These are phyloP conservation scores for Atherix ibis DNA, from an alignment of 2,888 invertebrate species.

Conservation along the genomic window DNA sequence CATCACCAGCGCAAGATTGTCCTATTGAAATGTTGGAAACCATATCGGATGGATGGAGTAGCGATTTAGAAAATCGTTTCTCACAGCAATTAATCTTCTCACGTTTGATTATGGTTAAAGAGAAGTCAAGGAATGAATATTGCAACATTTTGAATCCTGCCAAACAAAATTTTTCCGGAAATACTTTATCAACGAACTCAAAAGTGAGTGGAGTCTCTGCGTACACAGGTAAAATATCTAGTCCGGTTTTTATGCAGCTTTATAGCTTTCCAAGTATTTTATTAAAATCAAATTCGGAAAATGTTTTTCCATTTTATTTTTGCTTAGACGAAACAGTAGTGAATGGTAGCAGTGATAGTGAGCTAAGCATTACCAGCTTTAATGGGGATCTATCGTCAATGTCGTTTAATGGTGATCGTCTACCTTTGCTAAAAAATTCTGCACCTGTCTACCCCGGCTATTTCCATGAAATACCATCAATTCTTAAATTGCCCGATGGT, in stretches of 20 bases:
- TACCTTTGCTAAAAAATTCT: slow-evolving; percentile 5
- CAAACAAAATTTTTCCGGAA: slow-evolving; percentile 14
- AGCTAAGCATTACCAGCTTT: slow-evolving; percentile 7
- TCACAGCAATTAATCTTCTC: slow-evolving; percentile 67
- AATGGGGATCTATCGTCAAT: slow-evolving; percentile 4
- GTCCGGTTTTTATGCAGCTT: too few relatives aligned
- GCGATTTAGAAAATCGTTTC: slow-evolving; percentile 50
- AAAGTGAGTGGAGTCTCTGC: slow-evolving; percentile 6
- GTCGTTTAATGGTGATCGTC: slow-evolving; percentile 5
- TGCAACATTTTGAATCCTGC: too few relatives aligned
- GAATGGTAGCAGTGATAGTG: slow-evolving; percentile 9
- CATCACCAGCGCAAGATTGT: slow-evolving; percentile 51
- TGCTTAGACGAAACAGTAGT: slow-evolving; percentile 8
- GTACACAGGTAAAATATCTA: slow-evolving; percentile 8
- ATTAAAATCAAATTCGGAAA: too few relatives aligned
- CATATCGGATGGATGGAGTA: slow-evolving; percentile 69
- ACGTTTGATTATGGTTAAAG: slow-evolving; percentile 20
- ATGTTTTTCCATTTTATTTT: too few relatives aligned
- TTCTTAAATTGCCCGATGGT: slow-evolving; percentile 20
- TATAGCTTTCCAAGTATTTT: too few relatives aligned
- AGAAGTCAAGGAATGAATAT: too few relatives aligned
- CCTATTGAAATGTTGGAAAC: slow-evolving; percentile 58
- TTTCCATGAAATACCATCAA: slow-evolving; percentile 18
- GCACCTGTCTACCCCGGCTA: slow-evolving; percentile 6
- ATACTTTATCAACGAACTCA: slow-evolving; percentile 12